Base-by-base conservation (phyloP, 1,140 invertebrate genomes). In the Micrasema minimum region DNA sequence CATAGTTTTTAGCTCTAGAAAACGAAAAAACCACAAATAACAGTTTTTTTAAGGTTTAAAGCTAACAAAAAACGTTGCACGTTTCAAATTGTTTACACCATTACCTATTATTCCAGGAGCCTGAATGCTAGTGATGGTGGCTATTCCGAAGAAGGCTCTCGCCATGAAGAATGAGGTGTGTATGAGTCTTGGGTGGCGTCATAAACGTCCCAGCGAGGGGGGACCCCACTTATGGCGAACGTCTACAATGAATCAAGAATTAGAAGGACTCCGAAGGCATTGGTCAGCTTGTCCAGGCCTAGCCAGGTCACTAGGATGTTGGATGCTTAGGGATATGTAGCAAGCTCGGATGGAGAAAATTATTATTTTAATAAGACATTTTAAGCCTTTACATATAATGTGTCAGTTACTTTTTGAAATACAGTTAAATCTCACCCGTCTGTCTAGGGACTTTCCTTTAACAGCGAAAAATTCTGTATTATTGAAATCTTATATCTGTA, bases 251-350 rank as follows among this genome's bases (percentile, higher is more conserved):
- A n/a, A 98, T 97, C 72, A 99, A 85, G 76, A n/a, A 98, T 96
- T 51, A 99, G 85, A 59, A 99, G 86, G 35, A n/a, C n/a, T n/a
- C 97, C 97, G 82, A 99, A 99, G 18, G 96, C 96, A 80, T 97
- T 99, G 41, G 97, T 98, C 70, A 99, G 84, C 82, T 95, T 96
- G 76, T 98, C 96, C 77, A 99, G 85, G 11, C 97, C 97, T 35
- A 99, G 86, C 14, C 99, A 85, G 79, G 99, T 97, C 74, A 98
- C 96, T 51, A 99, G 86, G 77, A 99, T 97, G 79, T 99, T 99
- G 16, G 97, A 99, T 37, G 97, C n/a, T 99, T 43, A 99, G 84
- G 0, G 96, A 98, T 76, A 99, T 97, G 82, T 98, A 99, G 31
- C 96, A 96, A 74, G 97, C 95, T 96, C 85, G 72, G 90, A 85